Evolutionary conservation across 2,888 invertebrate species (phyloP).

Genomic region (Hetaerina titia): DNA sequence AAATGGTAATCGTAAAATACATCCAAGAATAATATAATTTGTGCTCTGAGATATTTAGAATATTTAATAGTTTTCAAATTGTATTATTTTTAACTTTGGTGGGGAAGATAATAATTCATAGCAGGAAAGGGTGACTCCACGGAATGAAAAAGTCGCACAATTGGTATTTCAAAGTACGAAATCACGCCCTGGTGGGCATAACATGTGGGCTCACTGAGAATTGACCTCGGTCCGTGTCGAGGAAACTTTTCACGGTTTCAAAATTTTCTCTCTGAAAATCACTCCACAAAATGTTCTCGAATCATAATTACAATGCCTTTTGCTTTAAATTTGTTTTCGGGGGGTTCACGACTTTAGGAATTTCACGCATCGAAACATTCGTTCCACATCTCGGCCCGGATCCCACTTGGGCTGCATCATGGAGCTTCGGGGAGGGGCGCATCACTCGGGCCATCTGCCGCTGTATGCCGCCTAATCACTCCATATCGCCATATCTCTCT

Average conservation of each 20-base stretch:
- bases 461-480: constrained; percentile 30
- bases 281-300: background rate
- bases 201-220: background rate
- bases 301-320: background rate
- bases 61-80: too few relatives aligned
- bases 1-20: too few relatives aligned
- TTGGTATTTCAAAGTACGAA: background rate
- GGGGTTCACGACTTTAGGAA: background rate
- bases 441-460: constrained; percentile 32
- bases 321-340: background rate
- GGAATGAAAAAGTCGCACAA: too few relatives aligned
- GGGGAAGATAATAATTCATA: too few relatives aligned
- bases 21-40: too few relatives aligned
- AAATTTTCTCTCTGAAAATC: background rate
- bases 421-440: background rate
- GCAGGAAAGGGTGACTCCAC: too few relatives aligned
- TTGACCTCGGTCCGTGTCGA: background rate
- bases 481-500: too few relatives aligned
- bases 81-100: too few relatives aligned
- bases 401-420: background rate
- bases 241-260: background rate
- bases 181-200: background rate
- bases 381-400: background rate
- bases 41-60: too few relatives aligned
- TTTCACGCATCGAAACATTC: constrained; percentile 5